These are phyloP conservation scores for Morpho helenor DNA, from an alignment of 2,888 invertebrate genomes.

Conservation along the genomic window DNA sequence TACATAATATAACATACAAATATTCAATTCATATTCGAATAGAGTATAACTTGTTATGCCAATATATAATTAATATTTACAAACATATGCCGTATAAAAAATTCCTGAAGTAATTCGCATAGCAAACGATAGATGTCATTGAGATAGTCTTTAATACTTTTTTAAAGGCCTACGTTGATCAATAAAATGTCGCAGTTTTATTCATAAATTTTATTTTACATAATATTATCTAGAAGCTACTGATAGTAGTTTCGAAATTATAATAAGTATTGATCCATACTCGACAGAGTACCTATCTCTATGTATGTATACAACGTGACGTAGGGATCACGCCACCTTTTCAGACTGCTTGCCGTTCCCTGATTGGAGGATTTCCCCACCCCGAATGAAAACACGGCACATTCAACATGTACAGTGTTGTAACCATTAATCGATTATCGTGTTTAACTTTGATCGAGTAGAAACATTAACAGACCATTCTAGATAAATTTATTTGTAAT, in stretches of 20 bases:
- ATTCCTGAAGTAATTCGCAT: too few species aligned
- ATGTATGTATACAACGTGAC: constrained; percentile 44
- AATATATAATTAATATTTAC: too few species aligned
- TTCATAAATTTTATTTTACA: not conserved
- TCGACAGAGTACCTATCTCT: constrained; percentile 31
- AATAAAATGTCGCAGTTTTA: too few species aligned
- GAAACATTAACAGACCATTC: not conserved
- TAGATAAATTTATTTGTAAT: too few species aligned
- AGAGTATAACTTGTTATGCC: too few species aligned
- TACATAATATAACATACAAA: too few species aligned
- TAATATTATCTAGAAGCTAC: not conserved
- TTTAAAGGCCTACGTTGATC: too few species aligned
- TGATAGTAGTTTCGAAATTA: not conserved
- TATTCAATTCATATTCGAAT: too few species aligned
- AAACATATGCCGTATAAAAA: too few species aligned
- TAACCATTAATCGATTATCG: constrained; percentile 5
- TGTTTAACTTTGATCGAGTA: constrained; percentile 1
- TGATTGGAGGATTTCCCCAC: constrained; percentile 60
- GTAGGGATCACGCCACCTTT: constrained; percentile 77
- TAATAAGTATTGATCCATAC: constrained; percentile 33
- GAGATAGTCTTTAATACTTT: too few species aligned
- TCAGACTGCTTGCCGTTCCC: constrained; percentile 45
- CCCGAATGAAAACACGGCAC: constrained; percentile 54
- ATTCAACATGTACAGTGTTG: constrained; percentile 32
- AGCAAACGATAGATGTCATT: too few species aligned